Base-by-base conservation (phyloP, 2,888 invertebrate species). In the Protophormia terraenovae region DNA sequence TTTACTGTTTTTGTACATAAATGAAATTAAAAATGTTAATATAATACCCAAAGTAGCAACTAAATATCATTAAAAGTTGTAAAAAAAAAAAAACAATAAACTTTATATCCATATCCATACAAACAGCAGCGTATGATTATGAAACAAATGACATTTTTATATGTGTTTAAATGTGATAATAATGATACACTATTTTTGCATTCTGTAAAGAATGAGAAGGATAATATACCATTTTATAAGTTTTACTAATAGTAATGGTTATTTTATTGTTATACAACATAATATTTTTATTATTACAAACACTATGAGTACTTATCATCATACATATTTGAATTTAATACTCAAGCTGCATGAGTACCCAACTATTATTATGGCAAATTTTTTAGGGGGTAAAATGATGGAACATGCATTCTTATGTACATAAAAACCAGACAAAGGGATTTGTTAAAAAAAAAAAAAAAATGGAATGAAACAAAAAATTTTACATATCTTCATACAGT, bases 241-340 rank as follows among this genome's bases (percentile, higher is more conserved):
- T 16, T 2, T 38, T 53, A 2, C 14, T 32, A 29, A 45, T 24
- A 47, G 14, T 60, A 60, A 45, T 60, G 19, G 45, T 73, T 73
- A 47, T 35, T 38, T 62, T 73, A 60, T 50, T 32, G 22, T 27
- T 73, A 22, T 47, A 62, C 22, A 60, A 60, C 32, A 60, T 10
- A 16, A 41, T 8, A 45, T 41, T 16, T 27, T 58, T 58, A 29
- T 38, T 71, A 14, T 38, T 38, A 38, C 55, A 53, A 24, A 22
- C n/a, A 24, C n/a, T 35, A 38, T n/a, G 22, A 50, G 50, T 50
- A 19, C 12, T 50, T 50, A 50, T 69, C 29, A 66, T 29, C 14
- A 22, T 50, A n/a, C n/a, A n/a, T 14, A 53, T 69, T 35, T 69
- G n/a, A 50, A 35, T 69, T 53, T n/a, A n/a, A 35, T 47, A 35